Evolutionary conservation across 2,888 invertebrate species (phyloP).

Genomic region (Troides aeacus): DNA sequence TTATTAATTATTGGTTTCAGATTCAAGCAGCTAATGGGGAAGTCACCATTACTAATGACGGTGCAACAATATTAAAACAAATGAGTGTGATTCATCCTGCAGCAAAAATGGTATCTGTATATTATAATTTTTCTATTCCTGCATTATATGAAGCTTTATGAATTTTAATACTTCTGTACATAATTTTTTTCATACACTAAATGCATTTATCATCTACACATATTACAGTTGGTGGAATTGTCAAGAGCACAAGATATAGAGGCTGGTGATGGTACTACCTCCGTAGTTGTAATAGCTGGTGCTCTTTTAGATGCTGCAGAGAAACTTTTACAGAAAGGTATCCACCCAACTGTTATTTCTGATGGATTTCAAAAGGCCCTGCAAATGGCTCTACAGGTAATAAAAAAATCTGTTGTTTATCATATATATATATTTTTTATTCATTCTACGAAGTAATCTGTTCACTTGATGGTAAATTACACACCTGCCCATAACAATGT

Average conservation of each 20-base stretch:
- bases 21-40: constrained; percentile 98
- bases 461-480: too few relatives aligned
- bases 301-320: constrained; percentile 96
- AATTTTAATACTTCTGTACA: neutral
- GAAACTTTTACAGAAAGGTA: constrained; percentile 94
- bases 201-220: neutral
- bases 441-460: too few relatives aligned
- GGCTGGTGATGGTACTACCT: constrained; percentile 99
- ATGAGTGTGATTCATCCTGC: constrained; percentile 99
- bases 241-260: constrained; percentile 99
- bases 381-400: constrained; percentile 83
- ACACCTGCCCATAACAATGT: too few relatives aligned
- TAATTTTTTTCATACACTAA: neutral
- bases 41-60: constrained; percentile 99
- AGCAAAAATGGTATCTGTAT: constrained; percentile 93
- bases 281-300: constrained; percentile 98
- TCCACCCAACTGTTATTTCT: constrained; percentile 98
- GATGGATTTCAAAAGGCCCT: constrained; percentile 96
- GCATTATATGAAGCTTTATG: neutral
- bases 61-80: constrained; percentile 99
- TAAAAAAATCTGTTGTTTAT: neutral
- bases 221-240: constrained; percentile 93
- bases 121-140: neutral
- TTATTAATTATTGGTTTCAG: constrained; percentile 61
- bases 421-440: neutral